These are phyloP conservation scores for Tragelaphus buxtoni DNA, from an alignment of 2,113 vertebrate species.

Conservation along the genomic window DNA sequence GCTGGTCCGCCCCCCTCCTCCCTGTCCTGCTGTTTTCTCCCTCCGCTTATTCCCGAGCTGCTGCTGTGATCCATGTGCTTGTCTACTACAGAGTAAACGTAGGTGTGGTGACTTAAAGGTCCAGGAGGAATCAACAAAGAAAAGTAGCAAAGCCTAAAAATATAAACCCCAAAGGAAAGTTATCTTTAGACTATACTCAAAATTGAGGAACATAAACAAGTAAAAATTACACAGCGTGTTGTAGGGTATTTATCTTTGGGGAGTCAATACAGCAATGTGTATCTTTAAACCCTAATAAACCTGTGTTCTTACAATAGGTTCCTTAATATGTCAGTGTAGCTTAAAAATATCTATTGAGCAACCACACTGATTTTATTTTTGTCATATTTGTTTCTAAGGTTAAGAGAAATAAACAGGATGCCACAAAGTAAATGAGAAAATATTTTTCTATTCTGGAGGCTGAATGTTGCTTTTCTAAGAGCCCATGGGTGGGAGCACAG, in stretches of 20 bases:
- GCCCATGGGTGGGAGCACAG: fast-evolving
- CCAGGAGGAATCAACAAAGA: neutral
- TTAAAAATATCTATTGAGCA: slow-evolving; percentile 65
- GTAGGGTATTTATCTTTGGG: neutral
- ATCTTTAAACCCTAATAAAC: slow-evolving; percentile 10
- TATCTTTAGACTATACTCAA: neutral
- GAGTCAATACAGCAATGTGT: neutral
- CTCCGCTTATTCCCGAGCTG: neutral
- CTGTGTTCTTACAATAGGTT: neutral
- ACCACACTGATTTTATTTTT: slow-evolving; percentile 63
- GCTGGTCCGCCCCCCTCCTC: neutral
- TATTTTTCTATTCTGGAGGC: slow-evolving; percentile 49
- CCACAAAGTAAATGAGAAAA: slow-evolving; percentile 72
- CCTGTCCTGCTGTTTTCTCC: neutral
- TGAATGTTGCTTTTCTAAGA: neutral
- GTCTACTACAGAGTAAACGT: neutral
- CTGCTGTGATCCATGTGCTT: neutral
- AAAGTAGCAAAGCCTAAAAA: slow-evolving; percentile 38
- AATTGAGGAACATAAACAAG: slow-evolving; percentile 16
- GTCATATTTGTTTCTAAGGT: slow-evolving; percentile 65
- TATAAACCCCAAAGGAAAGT: slow-evolving; percentile 10
- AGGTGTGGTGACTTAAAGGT: neutral
- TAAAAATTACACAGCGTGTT: neutral
- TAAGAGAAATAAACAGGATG: slow-evolving; percentile 52
- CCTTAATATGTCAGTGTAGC: slow-evolving; percentile 57